phyloP scores from a whole-genome alignment of 2,888 invertebrate genomes.

The Netelia fuscicornis region DNA sequence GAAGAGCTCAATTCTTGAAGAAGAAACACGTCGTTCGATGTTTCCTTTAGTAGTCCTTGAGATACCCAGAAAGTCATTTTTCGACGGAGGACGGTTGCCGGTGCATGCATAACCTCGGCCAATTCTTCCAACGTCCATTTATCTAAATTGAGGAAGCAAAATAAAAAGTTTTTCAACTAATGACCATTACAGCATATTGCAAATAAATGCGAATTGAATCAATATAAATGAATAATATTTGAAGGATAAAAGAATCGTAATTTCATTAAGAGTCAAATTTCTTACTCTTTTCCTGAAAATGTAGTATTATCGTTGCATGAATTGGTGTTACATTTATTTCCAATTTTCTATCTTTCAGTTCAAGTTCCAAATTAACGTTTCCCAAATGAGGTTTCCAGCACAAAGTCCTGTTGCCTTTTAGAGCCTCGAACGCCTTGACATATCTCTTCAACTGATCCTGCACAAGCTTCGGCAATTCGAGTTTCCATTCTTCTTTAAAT shows the following conservation, averaged over 20 bases:
- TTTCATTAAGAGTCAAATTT: constrained; percentile 35
- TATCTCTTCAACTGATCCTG: constrained; percentile 93
- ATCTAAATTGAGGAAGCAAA: constrained; percentile 84
- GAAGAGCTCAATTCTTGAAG: constrained; percentile 89
- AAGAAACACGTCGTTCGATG: constrained; percentile 90
- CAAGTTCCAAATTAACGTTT: constrained; percentile 95
- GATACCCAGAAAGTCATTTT: constrained; percentile 98
- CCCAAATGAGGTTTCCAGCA: constrained; percentile 98
- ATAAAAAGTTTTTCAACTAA: not conserved
- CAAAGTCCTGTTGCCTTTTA: constrained; percentile 96
- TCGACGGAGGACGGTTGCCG: constrained; percentile 92
- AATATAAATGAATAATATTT: constrained; percentile 19
- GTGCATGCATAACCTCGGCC: constrained; percentile 94
- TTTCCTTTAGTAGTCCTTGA: constrained; percentile 94
- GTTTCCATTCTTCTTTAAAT: constrained; percentile 95
- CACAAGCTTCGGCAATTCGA: constrained; percentile 93
- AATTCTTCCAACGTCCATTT: constrained; percentile 96
- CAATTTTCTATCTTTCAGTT: constrained; percentile 92
- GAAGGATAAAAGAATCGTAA: constrained; percentile 15
- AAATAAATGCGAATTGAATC: constrained; percentile 19
- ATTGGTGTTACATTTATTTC: constrained; percentile 95
- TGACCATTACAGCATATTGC: not conserved
- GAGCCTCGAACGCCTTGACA: constrained; percentile 95
- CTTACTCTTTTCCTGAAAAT: constrained; percentile 94
- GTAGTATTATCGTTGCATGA: constrained; percentile 97